Conservation (phyloP, 1,140 invertebrate genomes). For the Anthonomus grandis region DNA sequence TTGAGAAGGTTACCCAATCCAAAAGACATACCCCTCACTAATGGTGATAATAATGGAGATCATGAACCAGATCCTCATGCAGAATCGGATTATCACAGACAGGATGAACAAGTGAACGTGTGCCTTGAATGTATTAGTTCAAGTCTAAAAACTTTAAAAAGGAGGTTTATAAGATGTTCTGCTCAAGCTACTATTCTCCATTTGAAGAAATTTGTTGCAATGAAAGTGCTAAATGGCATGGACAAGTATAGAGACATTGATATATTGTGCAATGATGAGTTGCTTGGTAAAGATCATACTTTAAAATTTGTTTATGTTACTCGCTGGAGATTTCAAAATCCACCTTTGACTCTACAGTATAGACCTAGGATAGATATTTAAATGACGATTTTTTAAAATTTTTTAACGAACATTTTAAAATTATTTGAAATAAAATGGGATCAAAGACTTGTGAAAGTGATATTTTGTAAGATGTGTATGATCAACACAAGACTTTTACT, state of each 20-base stretch:
- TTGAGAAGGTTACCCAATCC: conserved; percentile 80
- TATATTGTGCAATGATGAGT: conserved; percentile 97
- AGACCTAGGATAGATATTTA: conserved; percentile 56
- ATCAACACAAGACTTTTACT: too few species aligned
- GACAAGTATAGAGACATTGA: conserved; percentile 97
- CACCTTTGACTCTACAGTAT: conserved; percentile 80
- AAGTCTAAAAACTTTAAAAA: conserved; percentile 78
- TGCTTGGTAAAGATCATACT: conserved; percentile 97
- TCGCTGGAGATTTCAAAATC: conserved; percentile 92
- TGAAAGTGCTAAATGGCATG: conserved; percentile 86
- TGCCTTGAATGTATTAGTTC: conserved; percentile 83
- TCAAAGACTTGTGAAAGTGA: too few species aligned
- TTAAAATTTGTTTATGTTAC: conserved; percentile 98
- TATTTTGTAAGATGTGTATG: too few species aligned
- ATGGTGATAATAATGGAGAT: conserved; percentile 58
- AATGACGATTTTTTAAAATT: too few species aligned
- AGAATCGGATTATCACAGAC: conserved; percentile 87
- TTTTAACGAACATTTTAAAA: too few species aligned
- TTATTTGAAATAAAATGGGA: too few species aligned
- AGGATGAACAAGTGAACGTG: conserved; percentile 94
- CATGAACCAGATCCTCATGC: conserved; percentile 64
- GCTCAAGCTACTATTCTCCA: conserved; percentile 95
- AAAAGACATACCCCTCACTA: conserved; percentile 76
- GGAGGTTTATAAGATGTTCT: conserved; percentile 90
- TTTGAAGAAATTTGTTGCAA: conserved; percentile 96